Conservation (phyloP, 2,113 vertebrate genomes). For the Phaethornis superciliosus region DNA sequence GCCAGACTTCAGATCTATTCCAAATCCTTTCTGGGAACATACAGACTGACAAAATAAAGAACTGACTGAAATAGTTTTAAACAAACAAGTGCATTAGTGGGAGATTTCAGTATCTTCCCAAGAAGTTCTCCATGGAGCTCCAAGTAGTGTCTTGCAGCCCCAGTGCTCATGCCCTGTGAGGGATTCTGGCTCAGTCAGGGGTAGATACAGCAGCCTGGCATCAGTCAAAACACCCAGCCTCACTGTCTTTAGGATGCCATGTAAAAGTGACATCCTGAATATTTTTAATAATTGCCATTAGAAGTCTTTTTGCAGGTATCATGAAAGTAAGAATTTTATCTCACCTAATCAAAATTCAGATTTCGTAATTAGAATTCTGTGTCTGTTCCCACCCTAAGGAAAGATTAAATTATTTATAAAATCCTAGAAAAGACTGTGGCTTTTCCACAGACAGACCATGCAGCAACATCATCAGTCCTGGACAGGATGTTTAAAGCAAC, state of each 20-base stretch:
- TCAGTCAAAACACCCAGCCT: not conserved
- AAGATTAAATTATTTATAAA: not conserved
- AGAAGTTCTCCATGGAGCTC: not conserved
- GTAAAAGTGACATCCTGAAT: not conserved
- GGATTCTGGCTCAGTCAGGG: not conserved
- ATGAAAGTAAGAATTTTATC: not conserved
- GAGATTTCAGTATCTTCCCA: not conserved
- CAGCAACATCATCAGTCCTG: not conserved
- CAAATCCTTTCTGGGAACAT: not conserved
- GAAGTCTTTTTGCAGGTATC: not conserved
- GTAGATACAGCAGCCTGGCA: not conserved
- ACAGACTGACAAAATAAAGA: not conserved
- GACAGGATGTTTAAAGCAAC: not conserved
- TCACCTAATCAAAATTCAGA: not conserved
- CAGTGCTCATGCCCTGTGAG: fast-evolving
- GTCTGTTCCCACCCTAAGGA: not conserved
- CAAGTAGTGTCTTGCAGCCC: not conserved
- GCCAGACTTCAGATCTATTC: not conserved
- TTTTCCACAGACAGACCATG: not conserved
- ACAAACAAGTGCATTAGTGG: not conserved
- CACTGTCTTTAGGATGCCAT: not conserved
- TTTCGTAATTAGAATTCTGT: not conserved
- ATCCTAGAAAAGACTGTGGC: not conserved
- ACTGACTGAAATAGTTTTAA: not conserved
- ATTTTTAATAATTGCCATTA: not conserved